phyloP scores from a whole-genome alignment of 2,888 invertebrate genomes.

The Polyploca ridens region DNA sequence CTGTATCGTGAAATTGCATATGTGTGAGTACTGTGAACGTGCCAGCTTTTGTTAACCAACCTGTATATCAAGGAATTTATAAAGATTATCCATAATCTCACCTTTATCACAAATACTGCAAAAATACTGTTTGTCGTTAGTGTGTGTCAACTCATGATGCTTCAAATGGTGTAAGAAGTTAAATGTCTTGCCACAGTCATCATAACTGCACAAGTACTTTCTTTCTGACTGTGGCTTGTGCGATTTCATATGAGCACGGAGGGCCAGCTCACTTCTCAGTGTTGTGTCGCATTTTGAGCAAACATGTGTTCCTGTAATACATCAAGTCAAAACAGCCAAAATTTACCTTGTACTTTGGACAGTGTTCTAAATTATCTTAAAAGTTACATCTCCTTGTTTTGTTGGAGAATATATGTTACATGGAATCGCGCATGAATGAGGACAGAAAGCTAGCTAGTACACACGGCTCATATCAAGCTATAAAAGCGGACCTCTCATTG shows the following conservation, averaged over 20 bases:
- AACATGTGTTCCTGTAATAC: constrained; percentile 57
- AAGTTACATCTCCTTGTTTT: too few species aligned
- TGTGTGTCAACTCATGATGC: constrained; percentile 75
- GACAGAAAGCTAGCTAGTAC: too few species aligned
- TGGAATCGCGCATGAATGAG: too few species aligned
- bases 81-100: constrained; percentile 30
- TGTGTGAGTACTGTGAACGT: too few species aligned
- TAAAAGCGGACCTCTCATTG: too few species aligned
- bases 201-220: constrained; percentile 59
- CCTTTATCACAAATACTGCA: constrained; percentile 76
- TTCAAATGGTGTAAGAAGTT: constrained; percentile 76
- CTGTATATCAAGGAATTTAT: too few species aligned
- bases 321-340: not conserved
- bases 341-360: not conserved
- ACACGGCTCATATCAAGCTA: too few species aligned
- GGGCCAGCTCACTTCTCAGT: constrained; percentile 68
- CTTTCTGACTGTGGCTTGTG: constrained; percentile 68
- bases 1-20: too few species aligned
- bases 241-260: constrained; percentile 64
- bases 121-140: constrained; percentile 65
- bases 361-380: too few species aligned
- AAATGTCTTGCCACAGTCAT: constrained; percentile 69
- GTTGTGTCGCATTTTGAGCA: constrained; percentile 64
- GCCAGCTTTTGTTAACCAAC: too few species aligned
- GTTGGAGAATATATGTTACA: too few species aligned